Evolutionary conservation across 2,888 invertebrate genomes (phyloP).

Genomic region (Drosophila vallismaia): DNA sequence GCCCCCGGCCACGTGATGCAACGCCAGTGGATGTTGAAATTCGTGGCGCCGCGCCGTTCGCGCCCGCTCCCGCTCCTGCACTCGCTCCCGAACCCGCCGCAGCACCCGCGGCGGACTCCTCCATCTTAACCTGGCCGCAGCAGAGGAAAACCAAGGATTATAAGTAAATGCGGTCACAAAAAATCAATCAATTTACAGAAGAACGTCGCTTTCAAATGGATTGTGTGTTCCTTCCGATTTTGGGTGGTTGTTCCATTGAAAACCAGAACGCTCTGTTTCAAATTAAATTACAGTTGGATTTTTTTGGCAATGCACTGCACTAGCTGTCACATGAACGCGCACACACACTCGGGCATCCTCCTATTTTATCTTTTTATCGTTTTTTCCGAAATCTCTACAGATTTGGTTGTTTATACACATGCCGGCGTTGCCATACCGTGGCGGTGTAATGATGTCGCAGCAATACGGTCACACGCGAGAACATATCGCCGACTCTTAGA

Average conservation of each 20-base stretch:
- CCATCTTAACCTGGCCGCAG: conserved; percentile 15
- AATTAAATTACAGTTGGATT: conserved; percentile 9
- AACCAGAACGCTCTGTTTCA: neutral
- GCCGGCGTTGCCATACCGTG: neutral
- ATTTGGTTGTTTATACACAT: conserved; percentile 9
- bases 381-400: neutral
- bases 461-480: neutral
- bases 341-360: conserved; percentile 3
- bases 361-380: conserved; percentile 4
- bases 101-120: conserved; percentile 5
- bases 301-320: conserved; percentile 11
- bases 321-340: conserved; percentile 14
- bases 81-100: neutral
- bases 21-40: conserved; percentile 6
- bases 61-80: neutral
- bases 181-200: conserved; percentile 1
- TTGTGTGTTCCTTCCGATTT: neutral
- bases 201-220: neutral
- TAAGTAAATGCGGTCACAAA: conserved; percentile 1
- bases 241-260: neutral
- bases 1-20: conserved; percentile 41
- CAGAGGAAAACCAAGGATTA: neutral
- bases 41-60: neutral
- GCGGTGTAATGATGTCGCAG: too few species aligned
- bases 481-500: too few species aligned